A percentile compares a stretch with the other conserved stretches of the same genome.
phyloP scores from a whole-genome alignment of 2,888 invertebrate species.

The Formica aserva region DNA sequence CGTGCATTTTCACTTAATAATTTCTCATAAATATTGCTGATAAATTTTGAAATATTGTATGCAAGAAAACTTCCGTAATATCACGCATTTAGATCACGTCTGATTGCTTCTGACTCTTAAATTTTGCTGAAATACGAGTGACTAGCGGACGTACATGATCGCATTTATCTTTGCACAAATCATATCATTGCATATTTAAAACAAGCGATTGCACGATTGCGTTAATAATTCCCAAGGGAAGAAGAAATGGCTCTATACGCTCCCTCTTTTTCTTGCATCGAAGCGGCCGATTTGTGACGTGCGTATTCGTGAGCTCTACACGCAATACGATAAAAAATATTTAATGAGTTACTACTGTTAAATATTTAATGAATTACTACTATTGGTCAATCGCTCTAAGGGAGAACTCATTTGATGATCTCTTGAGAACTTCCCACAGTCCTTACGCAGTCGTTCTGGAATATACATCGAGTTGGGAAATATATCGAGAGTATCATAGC shows the following conservation, averaged over 20 bases:
- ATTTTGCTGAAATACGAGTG: not conserved
- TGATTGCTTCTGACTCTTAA: not conserved
- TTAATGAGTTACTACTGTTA: conserved; percentile 30
- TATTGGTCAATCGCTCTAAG: conserved; percentile 17
- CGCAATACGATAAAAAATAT: conserved; percentile 22
- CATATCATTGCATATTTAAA: conserved; percentile 20
- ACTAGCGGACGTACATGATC: not conserved
- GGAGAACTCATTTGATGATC: conserved; percentile 5
- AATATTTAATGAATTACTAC: conserved; percentile 40
- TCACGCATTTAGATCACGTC: not conserved
- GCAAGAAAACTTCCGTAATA: not conserved
- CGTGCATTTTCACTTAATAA: not conserved
- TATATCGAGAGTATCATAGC: not conserved
- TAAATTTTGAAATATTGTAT: no score
- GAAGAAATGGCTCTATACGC: not conserved
- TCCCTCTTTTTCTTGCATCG: not conserved
- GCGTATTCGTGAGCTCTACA: not conserved
- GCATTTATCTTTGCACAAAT: not conserved
- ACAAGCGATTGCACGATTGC: not conserved
- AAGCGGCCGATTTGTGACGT: not conserved
- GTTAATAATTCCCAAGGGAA: not conserved
- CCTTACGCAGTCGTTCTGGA: not conserved
- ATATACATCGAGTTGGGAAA: not conserved
- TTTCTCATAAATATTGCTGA: not conserved
- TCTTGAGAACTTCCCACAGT: not conserved